Evolutionary conservation across 2,888 invertebrate species (phyloP).

Genomic region (Pyrochroa serraticornis): DNA sequence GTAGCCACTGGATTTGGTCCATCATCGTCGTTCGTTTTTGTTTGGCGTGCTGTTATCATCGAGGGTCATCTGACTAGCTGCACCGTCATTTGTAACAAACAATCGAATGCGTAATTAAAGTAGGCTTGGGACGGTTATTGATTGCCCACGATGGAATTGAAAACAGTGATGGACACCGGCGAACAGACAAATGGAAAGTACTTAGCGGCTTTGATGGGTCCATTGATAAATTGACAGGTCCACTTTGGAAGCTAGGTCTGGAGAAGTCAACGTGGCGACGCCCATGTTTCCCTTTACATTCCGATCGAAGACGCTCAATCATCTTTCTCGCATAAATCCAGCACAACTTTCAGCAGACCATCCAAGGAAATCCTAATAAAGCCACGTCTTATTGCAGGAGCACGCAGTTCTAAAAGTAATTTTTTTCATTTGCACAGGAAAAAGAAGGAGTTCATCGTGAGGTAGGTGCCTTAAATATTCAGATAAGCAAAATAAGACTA

Average conservation of each 20-base stretch:
- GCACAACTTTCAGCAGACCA: too few relatives aligned
- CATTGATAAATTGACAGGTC: slow-evolving; percentile 52
- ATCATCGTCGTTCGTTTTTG: not conserved
- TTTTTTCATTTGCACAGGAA: too few relatives aligned
- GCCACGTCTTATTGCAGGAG: too few relatives aligned
- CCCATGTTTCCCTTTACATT: not conserved
- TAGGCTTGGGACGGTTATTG: slow-evolving; percentile 47
- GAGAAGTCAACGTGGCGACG: slow-evolving; percentile 8
- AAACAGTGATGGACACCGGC: slow-evolving; percentile 42
- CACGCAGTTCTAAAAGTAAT: too few relatives aligned
- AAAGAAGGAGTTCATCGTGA: too few relatives aligned
- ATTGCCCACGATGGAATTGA: slow-evolving; percentile 44
- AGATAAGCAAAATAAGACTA: too few relatives aligned
- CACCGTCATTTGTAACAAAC: slow-evolving; percentile 38
- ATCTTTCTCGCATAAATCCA: too few relatives aligned
- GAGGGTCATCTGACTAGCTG: slow-evolving; percentile 32
- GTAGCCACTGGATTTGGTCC: too few relatives aligned
- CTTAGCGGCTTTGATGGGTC: slow-evolving; percentile 48
- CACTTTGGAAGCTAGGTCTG: slow-evolving; percentile 38
- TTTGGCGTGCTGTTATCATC: slow-evolving; percentile 17
- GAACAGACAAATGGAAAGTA: slow-evolving; percentile 49
- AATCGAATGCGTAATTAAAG: slow-evolving; percentile 43
- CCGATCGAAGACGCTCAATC: too few relatives aligned
- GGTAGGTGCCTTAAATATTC: too few relatives aligned
- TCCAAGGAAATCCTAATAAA: too few relatives aligned